Conservation (phyloP, 2,888 invertebrate genomes). For the Latheticus oryzae region DNA sequence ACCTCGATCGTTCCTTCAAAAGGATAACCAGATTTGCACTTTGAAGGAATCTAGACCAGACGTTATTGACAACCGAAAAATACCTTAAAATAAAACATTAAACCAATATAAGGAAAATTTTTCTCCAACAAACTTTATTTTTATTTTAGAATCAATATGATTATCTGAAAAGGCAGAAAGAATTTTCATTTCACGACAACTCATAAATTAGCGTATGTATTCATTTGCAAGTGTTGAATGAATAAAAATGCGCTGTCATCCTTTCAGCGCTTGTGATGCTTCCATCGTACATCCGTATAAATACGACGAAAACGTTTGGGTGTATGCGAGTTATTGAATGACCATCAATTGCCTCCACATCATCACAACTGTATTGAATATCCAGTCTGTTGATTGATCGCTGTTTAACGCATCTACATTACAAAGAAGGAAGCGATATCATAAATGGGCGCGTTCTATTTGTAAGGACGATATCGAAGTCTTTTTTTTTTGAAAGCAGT, state of each 20-base stretch:
- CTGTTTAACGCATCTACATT: constrained; percentile 40
- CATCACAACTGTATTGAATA: constrained; percentile 26
- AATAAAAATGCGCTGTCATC: background rate
- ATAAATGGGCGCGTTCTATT: constrained; percentile 30
- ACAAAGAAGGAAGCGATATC: constrained; percentile 37
- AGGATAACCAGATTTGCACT: constrained; percentile 20
- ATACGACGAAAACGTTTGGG: constrained; percentile 5
- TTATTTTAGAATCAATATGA: no score
- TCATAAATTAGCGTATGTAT: no score
- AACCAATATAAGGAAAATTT: no score
- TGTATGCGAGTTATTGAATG: constrained; percentile 31
- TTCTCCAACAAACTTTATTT: no score
- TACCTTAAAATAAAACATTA: no score
- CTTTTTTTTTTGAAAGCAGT: constrained; percentile 48
- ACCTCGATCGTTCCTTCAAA: constrained; percentile 21
- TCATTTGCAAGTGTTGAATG: no score
- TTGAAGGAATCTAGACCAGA: no score
- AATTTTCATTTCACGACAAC: no score
- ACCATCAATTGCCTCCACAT: constrained; percentile 35
- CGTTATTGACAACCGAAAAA: no score
- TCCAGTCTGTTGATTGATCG: constrained; percentile 37
- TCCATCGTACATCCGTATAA: constrained; percentile 9
- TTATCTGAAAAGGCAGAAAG: no score
- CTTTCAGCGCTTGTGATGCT: background rate
- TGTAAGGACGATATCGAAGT: constrained; percentile 30